Evolutionary conservation across 2,113 vertebrate genomes (phyloP).

Genomic region (Oreamnos americanus): DNA sequence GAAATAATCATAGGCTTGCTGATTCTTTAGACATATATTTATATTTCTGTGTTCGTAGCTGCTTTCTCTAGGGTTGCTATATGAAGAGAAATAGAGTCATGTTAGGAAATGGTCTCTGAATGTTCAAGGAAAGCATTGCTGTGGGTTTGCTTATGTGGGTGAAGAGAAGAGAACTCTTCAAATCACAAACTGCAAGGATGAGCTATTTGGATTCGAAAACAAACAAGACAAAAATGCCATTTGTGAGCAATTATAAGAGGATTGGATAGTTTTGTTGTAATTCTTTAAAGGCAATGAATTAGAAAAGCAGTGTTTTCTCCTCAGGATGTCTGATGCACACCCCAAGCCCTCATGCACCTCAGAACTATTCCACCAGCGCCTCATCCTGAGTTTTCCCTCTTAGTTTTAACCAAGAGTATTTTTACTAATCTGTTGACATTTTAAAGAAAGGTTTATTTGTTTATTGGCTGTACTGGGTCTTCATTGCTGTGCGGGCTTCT

Average conservation of each 20-base stretch:
- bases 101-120: neutral
- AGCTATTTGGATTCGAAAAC: neutral
- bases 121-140: neutral
- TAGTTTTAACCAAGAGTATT: neutral
- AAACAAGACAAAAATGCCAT: neutral
- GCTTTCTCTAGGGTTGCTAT: neutral
- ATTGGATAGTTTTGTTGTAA: neutral
- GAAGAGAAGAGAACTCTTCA: neutral
- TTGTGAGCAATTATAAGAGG: neutral
- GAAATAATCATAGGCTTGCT: neutral
- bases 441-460: neutral
- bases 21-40: neutral
- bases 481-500: neutral
- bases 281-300: neutral
- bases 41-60: neutral
- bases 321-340: neutral
- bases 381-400: neutral
- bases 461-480: neutral
- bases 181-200: neutral
- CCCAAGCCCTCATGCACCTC: neutral
- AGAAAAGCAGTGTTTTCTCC: neutral
- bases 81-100: neutral
- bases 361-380: neutral
- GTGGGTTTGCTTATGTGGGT: neutral
- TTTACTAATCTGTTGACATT: neutral